phyloP scores from a whole-genome alignment of 2,888 invertebrate genomes.

The Eupeodes latifasciatus region DNA sequence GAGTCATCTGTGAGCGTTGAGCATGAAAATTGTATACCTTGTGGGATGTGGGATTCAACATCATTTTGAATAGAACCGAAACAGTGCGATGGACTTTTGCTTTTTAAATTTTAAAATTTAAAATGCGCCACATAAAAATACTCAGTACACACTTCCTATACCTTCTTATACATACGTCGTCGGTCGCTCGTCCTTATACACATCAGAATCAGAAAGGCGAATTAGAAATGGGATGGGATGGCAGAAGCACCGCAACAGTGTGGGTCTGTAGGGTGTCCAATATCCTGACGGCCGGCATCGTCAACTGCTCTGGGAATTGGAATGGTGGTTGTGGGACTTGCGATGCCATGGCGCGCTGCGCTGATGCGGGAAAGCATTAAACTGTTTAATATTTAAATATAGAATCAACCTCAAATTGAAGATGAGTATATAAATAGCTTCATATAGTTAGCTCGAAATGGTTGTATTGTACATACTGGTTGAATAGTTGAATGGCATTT shows the following conservation, averaged over 20 bases:
- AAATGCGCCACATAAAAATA: slow-evolving; percentile 61
- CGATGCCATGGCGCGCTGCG: background rate
- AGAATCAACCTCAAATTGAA: slow-evolving; percentile 70
- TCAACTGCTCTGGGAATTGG: background rate
- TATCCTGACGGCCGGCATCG: slow-evolving; percentile 52
- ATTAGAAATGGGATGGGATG: background rate
- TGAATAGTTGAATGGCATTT: slow-evolving; percentile 32
- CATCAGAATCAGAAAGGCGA: background rate
- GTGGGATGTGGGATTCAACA: slow-evolving; percentile 33
- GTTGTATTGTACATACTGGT: slow-evolving; percentile 7
- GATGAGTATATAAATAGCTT: slow-evolving; percentile 28
- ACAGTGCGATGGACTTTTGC: slow-evolving; percentile 43
- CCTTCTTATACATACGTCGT: background rate
- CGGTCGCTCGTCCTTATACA: background rate
- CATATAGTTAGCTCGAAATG: slow-evolving; percentile 33
- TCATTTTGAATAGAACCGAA: slow-evolving; percentile 42
- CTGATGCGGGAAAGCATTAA: slow-evolving; percentile 48
- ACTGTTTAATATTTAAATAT: slow-evolving; percentile 71
- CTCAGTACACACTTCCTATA: background rate
- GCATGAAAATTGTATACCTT: slow-evolving; percentile 35
- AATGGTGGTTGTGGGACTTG: background rate
- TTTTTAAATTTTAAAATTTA: slow-evolving; percentile 41
- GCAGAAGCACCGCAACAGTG: too few relatives aligned
- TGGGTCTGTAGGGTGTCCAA: background rate
- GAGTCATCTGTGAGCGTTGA: background rate